phyloP scores from a whole-genome alignment of 2,113 vertebrate genomes.

The Silurus meridionalis region DNA sequence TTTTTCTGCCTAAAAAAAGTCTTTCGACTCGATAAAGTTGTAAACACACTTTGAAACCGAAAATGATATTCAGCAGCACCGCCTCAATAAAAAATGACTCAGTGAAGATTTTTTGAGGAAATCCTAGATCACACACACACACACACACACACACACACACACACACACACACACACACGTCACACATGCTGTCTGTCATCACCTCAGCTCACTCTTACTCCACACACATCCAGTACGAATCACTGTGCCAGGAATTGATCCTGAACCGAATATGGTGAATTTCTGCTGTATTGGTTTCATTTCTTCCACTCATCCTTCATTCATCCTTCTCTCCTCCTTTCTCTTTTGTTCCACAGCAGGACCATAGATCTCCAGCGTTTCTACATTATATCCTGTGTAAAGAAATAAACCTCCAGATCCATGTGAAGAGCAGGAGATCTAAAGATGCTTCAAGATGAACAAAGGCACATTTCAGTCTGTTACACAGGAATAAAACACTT shows the following conservation, averaged over 20 bases:
- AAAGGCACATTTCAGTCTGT: background rate
- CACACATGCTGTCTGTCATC: background rate
- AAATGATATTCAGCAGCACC: constrained; percentile 6
- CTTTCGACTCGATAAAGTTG: background rate
- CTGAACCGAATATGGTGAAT: background rate
- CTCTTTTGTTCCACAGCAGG: background rate
- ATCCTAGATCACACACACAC: background rate
- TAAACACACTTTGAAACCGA: constrained; percentile 24
- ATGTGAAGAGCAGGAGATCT: background rate
- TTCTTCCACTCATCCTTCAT: too few species aligned
- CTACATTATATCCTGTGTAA: background rate
- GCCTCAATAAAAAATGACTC: background rate
- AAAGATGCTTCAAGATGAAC: background rate
- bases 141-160: background rate
- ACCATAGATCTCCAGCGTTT: background rate
- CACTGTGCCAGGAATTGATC: background rate
- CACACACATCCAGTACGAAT: background rate
- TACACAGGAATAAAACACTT: background rate
- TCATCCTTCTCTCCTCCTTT: background rate
- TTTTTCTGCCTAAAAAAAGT: background rate
- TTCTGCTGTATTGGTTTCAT: background rate
- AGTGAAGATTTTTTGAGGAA: background rate
- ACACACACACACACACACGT: background rate
- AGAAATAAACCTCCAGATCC: background rate
- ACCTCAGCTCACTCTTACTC: background rate